These are phyloP conservation scores for Premnoplex brunnescens DNA, from an alignment of 2,797 vertebrate species.

Conservation along the genomic window DNA sequence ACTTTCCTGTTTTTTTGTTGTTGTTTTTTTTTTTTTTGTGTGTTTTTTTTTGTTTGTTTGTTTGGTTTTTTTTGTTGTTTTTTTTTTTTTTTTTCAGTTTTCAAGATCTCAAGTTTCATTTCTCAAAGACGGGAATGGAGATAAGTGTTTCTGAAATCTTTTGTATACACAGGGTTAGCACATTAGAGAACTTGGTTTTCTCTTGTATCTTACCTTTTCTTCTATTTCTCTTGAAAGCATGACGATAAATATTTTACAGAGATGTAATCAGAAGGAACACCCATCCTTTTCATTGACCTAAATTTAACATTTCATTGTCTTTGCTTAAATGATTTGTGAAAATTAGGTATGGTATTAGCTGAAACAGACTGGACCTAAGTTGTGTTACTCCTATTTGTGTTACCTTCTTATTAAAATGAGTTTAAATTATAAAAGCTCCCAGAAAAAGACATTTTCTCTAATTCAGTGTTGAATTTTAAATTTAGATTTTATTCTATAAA, in stretches of 20 bases:
- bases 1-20: slow-evolving; percentile 52
- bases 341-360: background rate
- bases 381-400: background rate
- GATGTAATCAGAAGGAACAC: background rate
- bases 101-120: slow-evolving; percentile 41
- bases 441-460: background rate
- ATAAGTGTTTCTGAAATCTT: slow-evolving; percentile 1
- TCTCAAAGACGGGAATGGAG: slow-evolving; percentile 36
- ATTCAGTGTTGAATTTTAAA: background rate
- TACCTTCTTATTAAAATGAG: background rate
- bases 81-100: slow-evolving; percentile 58
- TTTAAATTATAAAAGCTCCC: background rate
- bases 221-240: background rate
- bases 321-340: background rate
- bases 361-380: background rate
- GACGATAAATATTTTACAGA: background rate
- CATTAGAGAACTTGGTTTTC: background rate
- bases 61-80: no score
- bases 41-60: no score
- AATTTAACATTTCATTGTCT: background rate
- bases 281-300: background rate
- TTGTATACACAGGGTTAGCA: background rate
- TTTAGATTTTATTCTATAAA: background rate
- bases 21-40: no score
- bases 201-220: background rate